Conservation (phyloP, 2,797 vertebrate species). For the Sebastes minor region DNA sequence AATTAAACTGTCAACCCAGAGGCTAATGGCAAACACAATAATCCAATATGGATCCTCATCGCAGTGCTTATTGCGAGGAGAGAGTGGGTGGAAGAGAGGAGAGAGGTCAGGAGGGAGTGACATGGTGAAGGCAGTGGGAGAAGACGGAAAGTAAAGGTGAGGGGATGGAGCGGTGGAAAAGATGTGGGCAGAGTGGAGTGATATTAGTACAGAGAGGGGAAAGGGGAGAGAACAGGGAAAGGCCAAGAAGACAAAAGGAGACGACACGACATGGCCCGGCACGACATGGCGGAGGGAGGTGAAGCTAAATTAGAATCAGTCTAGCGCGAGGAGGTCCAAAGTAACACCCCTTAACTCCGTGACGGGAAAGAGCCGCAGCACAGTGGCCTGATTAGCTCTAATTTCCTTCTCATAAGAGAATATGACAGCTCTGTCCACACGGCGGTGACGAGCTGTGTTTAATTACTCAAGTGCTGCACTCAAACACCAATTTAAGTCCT, state of each 20-base stretch:
- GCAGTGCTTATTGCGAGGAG: slow-evolving; percentile 12
- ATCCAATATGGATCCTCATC: slow-evolving; percentile 58
- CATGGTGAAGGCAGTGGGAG: background rate
- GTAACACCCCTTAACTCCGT: slow-evolving; percentile 5
- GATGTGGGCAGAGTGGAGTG: slow-evolving; percentile 12
- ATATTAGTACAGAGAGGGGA: background rate
- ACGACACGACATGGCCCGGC: background rate
- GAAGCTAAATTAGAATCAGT: slow-evolving; percentile 21
- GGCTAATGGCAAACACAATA: slow-evolving; percentile 63
- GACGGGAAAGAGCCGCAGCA: slow-evolving; percentile 5
- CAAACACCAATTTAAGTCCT: background rate
- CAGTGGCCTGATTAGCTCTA: background rate
- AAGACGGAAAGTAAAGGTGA: slow-evolving; percentile 17
- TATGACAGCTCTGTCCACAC: slow-evolving; percentile 26
- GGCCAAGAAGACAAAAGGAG: background rate
- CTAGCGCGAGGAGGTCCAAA: background rate
- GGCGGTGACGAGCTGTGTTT: background rate
- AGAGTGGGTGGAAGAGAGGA: slow-evolving; percentile 41
- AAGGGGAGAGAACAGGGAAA: background rate
- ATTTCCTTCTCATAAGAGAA: slow-evolving; percentile 26
- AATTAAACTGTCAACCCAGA: slow-evolving; percentile 64
- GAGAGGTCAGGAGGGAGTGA: slow-evolving; percentile 39
- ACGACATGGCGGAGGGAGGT: background rate
- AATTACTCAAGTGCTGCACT: slow-evolving; percentile 10
- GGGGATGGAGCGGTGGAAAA: slow-evolving; percentile 5